Base-by-base conservation (phyloP, 2,113 vertebrate genomes). In the Alaudala cheleensis region DNA sequence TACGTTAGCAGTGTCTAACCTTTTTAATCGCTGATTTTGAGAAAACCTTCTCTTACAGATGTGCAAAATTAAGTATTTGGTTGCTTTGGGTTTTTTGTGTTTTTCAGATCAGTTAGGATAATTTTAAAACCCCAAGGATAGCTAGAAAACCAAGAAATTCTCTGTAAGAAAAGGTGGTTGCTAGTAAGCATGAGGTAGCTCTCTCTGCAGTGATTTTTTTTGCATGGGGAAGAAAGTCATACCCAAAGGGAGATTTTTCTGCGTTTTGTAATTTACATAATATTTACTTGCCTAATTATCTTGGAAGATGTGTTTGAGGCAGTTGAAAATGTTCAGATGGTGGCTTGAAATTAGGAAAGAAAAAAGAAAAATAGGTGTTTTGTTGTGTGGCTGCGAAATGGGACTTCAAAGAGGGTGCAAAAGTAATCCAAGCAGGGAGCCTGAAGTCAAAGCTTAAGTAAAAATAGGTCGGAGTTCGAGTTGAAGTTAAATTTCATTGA, bases 241-340 rank as follows among this genome's bases (percentile, higher is more conserved):
- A 58, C 14, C 10, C 15, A 58, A 62, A 64, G 3, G 3, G 28
- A 77, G 26, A 19, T 6, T 76, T 82, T 40, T 8, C 11, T 65
- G 23, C 0, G 0, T 34, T 51, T 11, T 17, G 12, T 54, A 34
- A 29, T 62, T 83, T 33, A 29, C 14, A 37, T 7, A 25, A 20
- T 49, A 77, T 45, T 50, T 62, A 23, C 5, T 26, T 33, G 4
- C 25, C 3, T 66, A 45, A 56, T 37, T 71, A 6, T 40, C 21
- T 28, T 50, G 16, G 8, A 72, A 26, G 0, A 0, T 4, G 0
- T 12, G 8, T 9, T 49, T 19, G 40, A 13, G 45, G 53, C 6
- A 31, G 6, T 18, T 56, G 29, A 12, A 66, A 78, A 50, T 21
- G 5, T 39, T 60, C 25, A 42, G 42, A 5, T 1, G 2, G 4